Evolutionary conservation across 2,113 vertebrate genomes (phyloP).

Genomic region (Cyprinodon brontotheroides): DNA sequence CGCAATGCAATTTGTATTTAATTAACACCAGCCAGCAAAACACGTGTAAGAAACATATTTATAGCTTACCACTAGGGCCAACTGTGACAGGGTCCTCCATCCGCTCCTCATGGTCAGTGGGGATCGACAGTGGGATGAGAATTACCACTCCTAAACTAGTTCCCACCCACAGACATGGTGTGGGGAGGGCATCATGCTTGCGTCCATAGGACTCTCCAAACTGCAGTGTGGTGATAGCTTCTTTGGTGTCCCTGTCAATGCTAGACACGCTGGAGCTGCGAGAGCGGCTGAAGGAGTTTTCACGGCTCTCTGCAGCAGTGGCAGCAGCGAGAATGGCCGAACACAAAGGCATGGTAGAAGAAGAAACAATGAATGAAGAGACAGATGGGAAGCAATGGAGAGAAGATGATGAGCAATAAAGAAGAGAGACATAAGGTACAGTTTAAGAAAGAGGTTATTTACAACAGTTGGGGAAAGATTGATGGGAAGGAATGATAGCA

Average conservation of each 20-base stretch:
- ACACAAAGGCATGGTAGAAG: constrained; percentile 4
- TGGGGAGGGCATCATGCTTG: constrained; percentile 85
- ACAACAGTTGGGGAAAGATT: background rate
- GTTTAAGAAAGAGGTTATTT: constrained; percentile 10
- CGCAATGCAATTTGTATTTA: no score
- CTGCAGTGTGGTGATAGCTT: constrained; percentile 91
- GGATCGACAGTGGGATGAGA: constrained; percentile 89
- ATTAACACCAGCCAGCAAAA: no score
- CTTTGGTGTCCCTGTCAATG: constrained; percentile 95
- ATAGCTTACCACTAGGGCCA: constrained; percentile 87
- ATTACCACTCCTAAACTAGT: constrained; percentile 93
- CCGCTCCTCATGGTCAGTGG: constrained; percentile 87
- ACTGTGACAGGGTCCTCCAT: constrained; percentile 87
- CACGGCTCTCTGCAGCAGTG: constrained; percentile 85
- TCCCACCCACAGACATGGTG: constrained; percentile 94
- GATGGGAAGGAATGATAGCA: background rate
- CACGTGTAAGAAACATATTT: background rate
- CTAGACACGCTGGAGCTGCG: constrained; percentile 98
- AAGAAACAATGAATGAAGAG: constrained; percentile 8
- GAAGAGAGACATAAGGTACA: constrained; percentile 5
- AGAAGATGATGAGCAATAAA: constrained; percentile 1
- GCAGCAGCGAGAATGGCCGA: constrained; percentile 5
- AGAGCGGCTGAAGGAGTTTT: constrained; percentile 96
- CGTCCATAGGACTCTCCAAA: constrained; percentile 92
- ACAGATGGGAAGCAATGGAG: background rate